Evolutionary conservation across 2,888 invertebrate genomes (phyloP).

Genomic region (Pimpla rufipes): DNA sequence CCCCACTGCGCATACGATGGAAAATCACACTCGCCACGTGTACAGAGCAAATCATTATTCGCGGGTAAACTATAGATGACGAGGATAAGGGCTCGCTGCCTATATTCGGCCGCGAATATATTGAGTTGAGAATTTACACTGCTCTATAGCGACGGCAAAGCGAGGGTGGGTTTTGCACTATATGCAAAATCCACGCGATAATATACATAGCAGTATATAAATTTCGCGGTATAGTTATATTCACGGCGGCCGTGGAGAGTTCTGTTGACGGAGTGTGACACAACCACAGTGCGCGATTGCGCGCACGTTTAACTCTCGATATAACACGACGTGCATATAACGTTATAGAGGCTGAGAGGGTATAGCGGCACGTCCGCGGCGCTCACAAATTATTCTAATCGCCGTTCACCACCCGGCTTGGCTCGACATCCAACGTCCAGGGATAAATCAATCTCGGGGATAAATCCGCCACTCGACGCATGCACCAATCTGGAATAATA

Average conservation of each 20-base stretch:
- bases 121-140: constrained; percentile 46
- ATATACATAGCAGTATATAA: constrained; percentile 50
- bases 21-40: constrained; percentile 1
- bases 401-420: constrained; percentile 61
- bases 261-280: constrained; percentile 62
- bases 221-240: constrained; percentile 52
- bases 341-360: constrained; percentile 6
- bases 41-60: not conserved
- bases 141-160: not conserved
- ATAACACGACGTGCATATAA: constrained; percentile 21
- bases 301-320: constrained; percentile 55
- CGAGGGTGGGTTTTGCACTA: not conserved
- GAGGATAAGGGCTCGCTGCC: not conserved
- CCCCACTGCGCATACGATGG: not conserved
- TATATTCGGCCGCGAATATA: constrained; percentile 37
- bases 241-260: constrained; percentile 40
- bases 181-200: constrained; percentile 31
- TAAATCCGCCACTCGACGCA: constrained; percentile 68
- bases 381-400: constrained; percentile 67
- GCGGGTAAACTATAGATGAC: constrained; percentile 38
- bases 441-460: constrained; percentile 70
- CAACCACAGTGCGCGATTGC: constrained; percentile 38
- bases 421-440: constrained; percentile 59
- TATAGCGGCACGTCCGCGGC: constrained; percentile 33
- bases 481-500: constrained; percentile 69